Percentiles rank a stretch among this genome's conserved stretches.
Evolutionary conservation across 2,113 vertebrate species (phyloP).

Genomic region (Leptobrachium ailaonicum): DNA sequence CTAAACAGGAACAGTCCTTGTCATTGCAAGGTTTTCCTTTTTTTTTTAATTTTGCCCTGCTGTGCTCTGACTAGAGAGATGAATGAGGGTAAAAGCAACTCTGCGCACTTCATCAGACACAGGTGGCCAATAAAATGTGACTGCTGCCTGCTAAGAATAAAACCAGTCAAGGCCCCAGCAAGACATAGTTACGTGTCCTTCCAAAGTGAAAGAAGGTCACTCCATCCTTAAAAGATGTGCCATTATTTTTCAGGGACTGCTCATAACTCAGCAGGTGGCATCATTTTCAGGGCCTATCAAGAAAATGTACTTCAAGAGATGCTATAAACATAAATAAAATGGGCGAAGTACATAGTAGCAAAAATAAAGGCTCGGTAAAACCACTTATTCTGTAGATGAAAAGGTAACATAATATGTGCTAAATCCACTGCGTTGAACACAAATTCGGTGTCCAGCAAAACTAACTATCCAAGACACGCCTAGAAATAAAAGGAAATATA

Average conservation of each 20-base stretch:
- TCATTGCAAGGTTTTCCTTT: constrained; percentile 17
- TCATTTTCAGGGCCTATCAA: not conserved
- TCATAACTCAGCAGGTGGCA: constrained; percentile 16
- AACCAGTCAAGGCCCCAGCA: constrained; percentile 36
- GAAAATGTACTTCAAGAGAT: constrained; percentile 5
- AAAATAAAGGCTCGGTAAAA: not conserved
- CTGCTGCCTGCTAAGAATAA: constrained; percentile 44
- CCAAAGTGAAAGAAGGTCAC: constrained; percentile 41
- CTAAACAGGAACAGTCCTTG: constrained; percentile 22
- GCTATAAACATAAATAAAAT: too few relatives aligned
- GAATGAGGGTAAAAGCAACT: constrained; percentile 37
- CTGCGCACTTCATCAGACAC: constrained; percentile 38
- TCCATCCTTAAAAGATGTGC: constrained; percentile 24
- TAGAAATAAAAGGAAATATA: too few relatives aligned
- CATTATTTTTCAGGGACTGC: constrained; percentile 24
- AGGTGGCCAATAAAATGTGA: constrained; percentile 45
- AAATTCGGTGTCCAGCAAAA: too few relatives aligned
- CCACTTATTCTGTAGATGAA: not conserved
- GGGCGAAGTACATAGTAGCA: not conserved
- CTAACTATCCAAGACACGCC: too few relatives aligned
- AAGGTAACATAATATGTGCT: not conserved
- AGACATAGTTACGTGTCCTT: constrained; percentile 45
- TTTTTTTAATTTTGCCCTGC: constrained; percentile 26
- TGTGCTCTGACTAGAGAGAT: constrained; percentile 46
- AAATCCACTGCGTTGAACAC: too few relatives aligned